Percentiles rank a stretch among this genome's conserved stretches.
Conservation (phyloP, 2,113 vertebrate genomes). For the Salvelinus alpinus region DNA sequence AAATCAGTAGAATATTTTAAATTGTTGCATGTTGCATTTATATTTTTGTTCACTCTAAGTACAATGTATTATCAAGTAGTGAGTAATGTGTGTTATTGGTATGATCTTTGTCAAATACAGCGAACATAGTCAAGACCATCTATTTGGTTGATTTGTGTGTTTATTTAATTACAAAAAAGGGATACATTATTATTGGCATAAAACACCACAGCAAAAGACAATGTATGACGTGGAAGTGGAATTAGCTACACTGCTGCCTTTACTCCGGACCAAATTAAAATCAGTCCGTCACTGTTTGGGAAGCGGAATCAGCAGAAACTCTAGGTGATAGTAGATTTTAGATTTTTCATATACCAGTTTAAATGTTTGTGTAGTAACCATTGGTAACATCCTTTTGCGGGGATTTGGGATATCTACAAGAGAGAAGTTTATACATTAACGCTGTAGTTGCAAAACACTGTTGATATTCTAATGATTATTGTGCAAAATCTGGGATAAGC, state of each 20-base stretch:
- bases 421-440: constrained; percentile 99
- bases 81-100: background rate
- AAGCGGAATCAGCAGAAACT: background rate
- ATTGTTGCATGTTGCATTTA: too few species aligned
- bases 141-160: background rate
- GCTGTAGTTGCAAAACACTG: constrained; percentile 99
- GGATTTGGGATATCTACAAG: constrained; percentile 93
- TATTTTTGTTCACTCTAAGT: too few species aligned
- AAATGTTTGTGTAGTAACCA: constrained; percentile 82
- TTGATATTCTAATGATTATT: constrained; percentile 99
- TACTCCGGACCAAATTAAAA: background rate
- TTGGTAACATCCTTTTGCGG: constrained; percentile 78
- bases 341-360: constrained; percentile 47
- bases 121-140: background rate
- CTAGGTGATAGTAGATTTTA: constrained; percentile 37
- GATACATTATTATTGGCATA: background rate
- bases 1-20: too few species aligned
- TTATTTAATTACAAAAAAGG: background rate
- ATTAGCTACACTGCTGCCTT: background rate
- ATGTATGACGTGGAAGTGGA: background rate
- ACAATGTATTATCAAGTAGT: too few species aligned
- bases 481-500: constrained; percentile 99
- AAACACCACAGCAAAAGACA: background rate
- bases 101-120: background rate
- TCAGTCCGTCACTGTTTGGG: background rate